Evolutionary conservation across 2,113 vertebrate genomes (phyloP), one percentile per base, ranked within the genome.

Genomic region (Ornithorhynchus anatinus): DNA sequence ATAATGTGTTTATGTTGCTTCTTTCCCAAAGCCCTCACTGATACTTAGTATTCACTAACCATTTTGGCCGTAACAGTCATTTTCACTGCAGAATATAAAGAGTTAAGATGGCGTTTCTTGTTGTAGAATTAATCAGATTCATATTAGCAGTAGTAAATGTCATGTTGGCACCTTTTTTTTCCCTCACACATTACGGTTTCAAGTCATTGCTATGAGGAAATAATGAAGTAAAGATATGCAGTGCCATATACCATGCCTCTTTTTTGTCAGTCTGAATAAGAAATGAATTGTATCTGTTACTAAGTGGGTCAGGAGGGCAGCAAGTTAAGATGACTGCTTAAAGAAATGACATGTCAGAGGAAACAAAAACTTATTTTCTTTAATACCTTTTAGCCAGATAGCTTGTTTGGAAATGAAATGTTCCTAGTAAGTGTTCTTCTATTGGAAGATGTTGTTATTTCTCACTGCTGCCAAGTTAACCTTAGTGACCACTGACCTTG

Each of bases 181-280:
- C n/a, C n/a, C 92, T 91, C 88, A 91, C 93, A 94, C 84, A 88
- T 94, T 94, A 92, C 89, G 92, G 89, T 93, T 94, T 94, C 90
- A 85, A 95, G 93, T 93, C 91, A 91, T 89, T 91, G 93, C 92
- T 91, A 90, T 87, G 83, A 90, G 89, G 89, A 89, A 94, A 92
- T 97, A 98, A 98, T 97, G 95, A 98, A 95, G 93, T 91, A 91
- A 91, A 90, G 93, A 95, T 96, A 99, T 97, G 95, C 96, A 92
- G 94, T 89, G 92, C 94, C 95, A 96, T 96, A 96, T 91, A 97
- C 93, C 60, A 84, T 91, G 94, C 93, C 93, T 93, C 93, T 93
- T 92, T 90, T 92, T 94, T 96, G 94, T 96, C 95, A 96, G 94
- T 90, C 92, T 96, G 96, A 94, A 95, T 97, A 94, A 94, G 93